Evolutionary conservation across 2,113 vertebrate species (phyloP).

Genomic region (Bubalus kerabau): DNA sequence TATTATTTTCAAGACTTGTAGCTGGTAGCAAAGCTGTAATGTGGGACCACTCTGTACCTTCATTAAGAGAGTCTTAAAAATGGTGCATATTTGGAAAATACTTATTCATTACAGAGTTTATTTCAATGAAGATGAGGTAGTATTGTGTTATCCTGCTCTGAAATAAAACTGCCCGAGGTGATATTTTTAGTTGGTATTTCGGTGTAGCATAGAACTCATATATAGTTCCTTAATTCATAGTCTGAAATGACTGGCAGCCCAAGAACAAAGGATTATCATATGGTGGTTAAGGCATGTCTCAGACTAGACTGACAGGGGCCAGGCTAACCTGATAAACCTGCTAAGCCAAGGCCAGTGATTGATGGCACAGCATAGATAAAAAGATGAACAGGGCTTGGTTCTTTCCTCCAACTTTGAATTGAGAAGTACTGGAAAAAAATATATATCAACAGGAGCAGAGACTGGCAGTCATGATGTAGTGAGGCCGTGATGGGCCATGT

Average conservation of each 20-base stretch:
- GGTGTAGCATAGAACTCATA: background rate
- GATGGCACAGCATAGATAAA: background rate
- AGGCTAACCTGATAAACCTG: background rate
- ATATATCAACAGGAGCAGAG: background rate
- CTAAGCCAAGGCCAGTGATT: background rate
- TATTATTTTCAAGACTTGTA: background rate
- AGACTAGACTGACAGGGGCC: background rate
- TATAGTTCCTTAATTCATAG: conserved; percentile 61
- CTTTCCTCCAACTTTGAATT: background rate
- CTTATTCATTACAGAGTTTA: background rate
- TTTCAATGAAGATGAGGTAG: background rate
- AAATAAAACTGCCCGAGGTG: background rate
- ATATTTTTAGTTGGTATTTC: conserved; percentile 53
- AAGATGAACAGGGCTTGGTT: background rate
- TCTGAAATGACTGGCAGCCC: conserved; percentile 29
- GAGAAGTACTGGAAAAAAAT: background rate
- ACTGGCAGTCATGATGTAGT: background rate
- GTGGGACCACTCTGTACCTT: background rate
- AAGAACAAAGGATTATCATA: background rate
- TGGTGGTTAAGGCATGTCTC: background rate
- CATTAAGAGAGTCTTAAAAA: background rate
- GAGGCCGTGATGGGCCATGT: rapidly evolving
- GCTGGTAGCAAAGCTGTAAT: background rate
- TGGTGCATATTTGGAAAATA: background rate
- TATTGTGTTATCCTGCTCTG: conserved; percentile 16